These are phyloP conservation scores for Astropecten irregularis DNA, from an alignment of 53 echinoderm and acorn worm species.

Conservation along the genomic window DNA sequence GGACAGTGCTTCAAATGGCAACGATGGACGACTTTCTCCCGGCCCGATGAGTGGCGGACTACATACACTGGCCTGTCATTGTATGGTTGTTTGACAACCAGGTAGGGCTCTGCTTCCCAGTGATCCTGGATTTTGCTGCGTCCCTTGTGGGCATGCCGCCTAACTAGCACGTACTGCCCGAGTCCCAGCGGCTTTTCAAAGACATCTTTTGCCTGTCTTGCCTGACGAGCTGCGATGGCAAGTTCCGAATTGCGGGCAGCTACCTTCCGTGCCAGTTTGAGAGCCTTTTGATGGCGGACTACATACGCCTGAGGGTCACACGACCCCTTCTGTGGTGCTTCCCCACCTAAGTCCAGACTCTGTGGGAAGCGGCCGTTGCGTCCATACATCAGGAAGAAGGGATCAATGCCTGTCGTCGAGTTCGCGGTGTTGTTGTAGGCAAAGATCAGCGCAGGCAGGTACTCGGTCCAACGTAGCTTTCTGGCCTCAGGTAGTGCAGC, in stretches of 20 bases:
- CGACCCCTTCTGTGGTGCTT: background rate
- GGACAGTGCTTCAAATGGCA: conserved; percentile 40
- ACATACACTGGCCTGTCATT: conserved; percentile 25
- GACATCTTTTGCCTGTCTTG: background rate
- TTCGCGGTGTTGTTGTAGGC: conserved; percentile 45
- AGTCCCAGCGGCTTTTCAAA: conserved; percentile 44
- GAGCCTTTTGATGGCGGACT: background rate
- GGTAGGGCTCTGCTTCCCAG: conserved; percentile 33
- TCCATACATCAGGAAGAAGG: conserved; percentile 52
- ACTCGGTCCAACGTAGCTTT: conserved; percentile 30
- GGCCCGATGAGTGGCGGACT: background rate
- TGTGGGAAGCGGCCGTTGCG: conserved; percentile 15
- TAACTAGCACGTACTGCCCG: conserved; percentile 23
- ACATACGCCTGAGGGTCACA: background rate
- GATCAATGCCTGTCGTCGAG: conserved; percentile 29
- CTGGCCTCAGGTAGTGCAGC: background rate
- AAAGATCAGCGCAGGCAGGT: conserved; percentile 26
- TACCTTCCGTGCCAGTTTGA: background rate
- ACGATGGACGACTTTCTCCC: conserved; percentile 30
- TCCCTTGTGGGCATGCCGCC: conserved; percentile 24
- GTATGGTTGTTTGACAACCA: conserved; percentile 16
- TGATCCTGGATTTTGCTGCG: conserved; percentile 24
- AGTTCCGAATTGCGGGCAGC: background rate
- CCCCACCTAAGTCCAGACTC: conserved; percentile 20
- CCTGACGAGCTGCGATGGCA: background rate